phyloP scores from a whole-genome alignment of 2,797 vertebrate species.

The Typhlichthys subterraneus region DNA sequence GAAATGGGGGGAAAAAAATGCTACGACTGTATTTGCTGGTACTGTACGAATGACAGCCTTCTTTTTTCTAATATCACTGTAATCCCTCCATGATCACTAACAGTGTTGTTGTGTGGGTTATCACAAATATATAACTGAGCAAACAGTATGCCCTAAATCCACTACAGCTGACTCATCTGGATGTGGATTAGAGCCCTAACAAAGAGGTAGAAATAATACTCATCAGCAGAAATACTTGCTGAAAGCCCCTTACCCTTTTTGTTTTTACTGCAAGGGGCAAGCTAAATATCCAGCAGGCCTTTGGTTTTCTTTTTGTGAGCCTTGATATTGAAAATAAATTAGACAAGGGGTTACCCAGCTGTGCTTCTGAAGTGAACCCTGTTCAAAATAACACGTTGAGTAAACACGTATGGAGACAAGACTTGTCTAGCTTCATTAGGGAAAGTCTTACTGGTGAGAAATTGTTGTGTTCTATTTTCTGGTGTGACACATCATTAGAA shows the following conservation, averaged over 20 bases:
- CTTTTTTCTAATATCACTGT: constrained; percentile 47
- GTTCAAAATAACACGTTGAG: constrained; percentile 18
- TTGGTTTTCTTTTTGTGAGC: constrained; percentile 14
- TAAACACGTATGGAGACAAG: constrained; percentile 23
- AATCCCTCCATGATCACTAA: constrained; percentile 69
- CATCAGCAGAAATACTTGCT: constrained; percentile 70
- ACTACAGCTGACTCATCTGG: constrained; percentile 68
- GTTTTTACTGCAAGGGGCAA: constrained; percentile 39
- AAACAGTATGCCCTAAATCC: constrained; percentile 71
- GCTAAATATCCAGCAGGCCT: constrained; percentile 39
- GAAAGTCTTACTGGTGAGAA: constrained; percentile 7
- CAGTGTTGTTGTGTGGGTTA: constrained; percentile 61
- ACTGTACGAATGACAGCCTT: constrained; percentile 27
- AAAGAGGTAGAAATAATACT: constrained; percentile 59
- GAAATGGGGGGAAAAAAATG: constrained; percentile 1
- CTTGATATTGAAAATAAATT: constrained; percentile 36
- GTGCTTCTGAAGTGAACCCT: constrained; percentile 16
- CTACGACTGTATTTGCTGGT: constrained; percentile 24
- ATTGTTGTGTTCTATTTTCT: constrained; percentile 27
- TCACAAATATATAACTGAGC: constrained; percentile 52
- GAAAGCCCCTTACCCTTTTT: constrained; percentile 46
- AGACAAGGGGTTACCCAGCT: constrained; percentile 12
- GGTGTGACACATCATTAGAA: constrained; percentile 27
- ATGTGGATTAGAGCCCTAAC: constrained; percentile 74
- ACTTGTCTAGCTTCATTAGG: constrained; percentile 16